These are phyloP conservation scores for Gymnarchus niloticus DNA, from an alignment of 2,113 vertebrate species.

Conservation along the genomic window DNA sequence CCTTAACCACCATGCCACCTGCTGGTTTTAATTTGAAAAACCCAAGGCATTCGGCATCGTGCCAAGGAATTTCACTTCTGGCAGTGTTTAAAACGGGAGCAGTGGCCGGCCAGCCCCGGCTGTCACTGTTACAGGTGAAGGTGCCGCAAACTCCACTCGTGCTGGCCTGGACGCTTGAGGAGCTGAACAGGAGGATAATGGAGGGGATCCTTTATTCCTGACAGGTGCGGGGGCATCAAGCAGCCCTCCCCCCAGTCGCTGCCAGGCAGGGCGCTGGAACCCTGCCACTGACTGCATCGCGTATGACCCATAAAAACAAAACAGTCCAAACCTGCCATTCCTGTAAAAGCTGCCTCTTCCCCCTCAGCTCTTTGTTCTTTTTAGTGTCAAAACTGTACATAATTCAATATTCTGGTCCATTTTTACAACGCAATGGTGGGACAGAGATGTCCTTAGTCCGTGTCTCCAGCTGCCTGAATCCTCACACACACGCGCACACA, in stretches of 20 bases:
- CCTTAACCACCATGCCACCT: background rate
- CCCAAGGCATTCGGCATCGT: background rate
- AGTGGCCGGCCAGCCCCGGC: background rate
- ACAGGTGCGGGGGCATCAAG: background rate
- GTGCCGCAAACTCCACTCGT: background rate
- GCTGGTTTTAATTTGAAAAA: background rate
- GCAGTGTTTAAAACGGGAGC: too few relatives aligned
- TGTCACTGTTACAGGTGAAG: background rate
- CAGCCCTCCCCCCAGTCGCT: background rate
- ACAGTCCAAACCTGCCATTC: background rate
- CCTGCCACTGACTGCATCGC: background rate
- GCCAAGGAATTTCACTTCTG: background rate
- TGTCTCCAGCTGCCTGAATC: too few relatives aligned
- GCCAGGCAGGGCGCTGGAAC: background rate
- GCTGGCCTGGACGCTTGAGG: background rate
- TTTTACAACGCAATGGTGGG: background rate
- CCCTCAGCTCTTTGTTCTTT: background rate
- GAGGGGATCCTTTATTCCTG: background rate
- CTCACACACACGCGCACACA: too few relatives aligned
- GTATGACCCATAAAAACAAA: background rate
- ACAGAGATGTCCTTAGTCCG: background rate
- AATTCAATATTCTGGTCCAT: background rate
- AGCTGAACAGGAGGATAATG: background rate
- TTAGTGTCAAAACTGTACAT: background rate
- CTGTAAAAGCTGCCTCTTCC: background rate